Conservation (phyloP, 2,797 vertebrate species). For the Paguma larvata region DNA sequence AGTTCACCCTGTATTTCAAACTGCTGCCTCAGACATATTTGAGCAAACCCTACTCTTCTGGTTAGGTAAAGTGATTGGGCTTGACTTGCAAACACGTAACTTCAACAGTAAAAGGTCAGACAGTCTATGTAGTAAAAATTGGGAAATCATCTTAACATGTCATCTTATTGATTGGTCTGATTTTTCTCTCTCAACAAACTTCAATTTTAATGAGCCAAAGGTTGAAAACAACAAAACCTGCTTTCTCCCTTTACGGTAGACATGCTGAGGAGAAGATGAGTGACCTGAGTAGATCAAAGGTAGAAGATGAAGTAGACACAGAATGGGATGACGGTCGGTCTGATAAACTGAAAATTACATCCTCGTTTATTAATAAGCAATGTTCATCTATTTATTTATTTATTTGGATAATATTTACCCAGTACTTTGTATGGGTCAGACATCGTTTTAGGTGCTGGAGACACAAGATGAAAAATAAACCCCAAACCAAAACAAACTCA, state of each 20-base stretch:
- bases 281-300: neutral
- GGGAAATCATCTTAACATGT: constrained; percentile 38
- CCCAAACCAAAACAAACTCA: neutral
- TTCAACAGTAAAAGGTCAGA: constrained; percentile 38
- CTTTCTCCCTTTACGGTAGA: constrained; percentile 24
- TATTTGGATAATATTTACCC: neutral
- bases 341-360: neutral
- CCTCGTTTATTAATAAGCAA: constrained; percentile 10
- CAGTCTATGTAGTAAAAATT: neutral
- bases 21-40: neutral
- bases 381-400: neutral
- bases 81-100: neutral
- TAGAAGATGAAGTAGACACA: neutral
- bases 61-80: neutral
- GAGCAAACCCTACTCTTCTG: neutral
- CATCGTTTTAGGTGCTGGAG: neutral
- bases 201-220: constrained; percentile 1
- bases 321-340: neutral
- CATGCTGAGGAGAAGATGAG: neutral
- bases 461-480: neutral
- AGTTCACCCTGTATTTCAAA: neutral
- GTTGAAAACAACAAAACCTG: neutral
- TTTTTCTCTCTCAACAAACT: neutral
- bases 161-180: neutral
- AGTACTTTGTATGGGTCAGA: neutral